Conservation (phyloP, 2,113 vertebrate genomes). For the Lathamus discolor region DNA sequence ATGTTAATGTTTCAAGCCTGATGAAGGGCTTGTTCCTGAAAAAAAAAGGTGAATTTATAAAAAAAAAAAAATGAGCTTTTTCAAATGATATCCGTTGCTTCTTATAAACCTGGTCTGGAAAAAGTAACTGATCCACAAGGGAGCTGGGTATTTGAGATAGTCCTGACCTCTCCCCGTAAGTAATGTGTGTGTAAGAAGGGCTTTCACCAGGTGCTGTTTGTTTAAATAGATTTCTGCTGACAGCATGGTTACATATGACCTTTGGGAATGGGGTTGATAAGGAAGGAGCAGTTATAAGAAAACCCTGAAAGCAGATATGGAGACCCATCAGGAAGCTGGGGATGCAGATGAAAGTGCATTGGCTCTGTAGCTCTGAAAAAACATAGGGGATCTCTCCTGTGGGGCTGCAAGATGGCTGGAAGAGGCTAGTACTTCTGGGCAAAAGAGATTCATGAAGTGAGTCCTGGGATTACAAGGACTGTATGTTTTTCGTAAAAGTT, state of each 20-base stretch:
- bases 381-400: neutral
- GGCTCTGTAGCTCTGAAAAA: neutral
- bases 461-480: neutral
- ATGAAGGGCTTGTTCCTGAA: neutral
- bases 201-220: constrained; percentile 46
- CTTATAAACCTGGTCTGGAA: neutral
- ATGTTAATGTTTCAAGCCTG: neutral
- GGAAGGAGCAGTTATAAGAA: constrained; percentile 41
- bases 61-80: neutral
- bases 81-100: neutral
- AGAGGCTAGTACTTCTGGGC: neutral
- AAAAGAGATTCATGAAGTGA: neutral
- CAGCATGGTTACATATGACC: neutral
- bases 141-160: neutral
- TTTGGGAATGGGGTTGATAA: constrained; percentile 1
- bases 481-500: neutral
- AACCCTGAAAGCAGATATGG: neutral
- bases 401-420: neutral
- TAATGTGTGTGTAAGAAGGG: neutral
- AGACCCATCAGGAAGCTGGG: neutral
- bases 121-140: neutral
- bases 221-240: constrained; percentile 36
- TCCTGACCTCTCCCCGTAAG: neutral
- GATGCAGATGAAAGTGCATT: neutral
- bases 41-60: neutral